These are phyloP conservation scores for Triops cancriformis DNA, from an alignment of 1,140 invertebrate genomes.

Conservation along the genomic window DNA sequence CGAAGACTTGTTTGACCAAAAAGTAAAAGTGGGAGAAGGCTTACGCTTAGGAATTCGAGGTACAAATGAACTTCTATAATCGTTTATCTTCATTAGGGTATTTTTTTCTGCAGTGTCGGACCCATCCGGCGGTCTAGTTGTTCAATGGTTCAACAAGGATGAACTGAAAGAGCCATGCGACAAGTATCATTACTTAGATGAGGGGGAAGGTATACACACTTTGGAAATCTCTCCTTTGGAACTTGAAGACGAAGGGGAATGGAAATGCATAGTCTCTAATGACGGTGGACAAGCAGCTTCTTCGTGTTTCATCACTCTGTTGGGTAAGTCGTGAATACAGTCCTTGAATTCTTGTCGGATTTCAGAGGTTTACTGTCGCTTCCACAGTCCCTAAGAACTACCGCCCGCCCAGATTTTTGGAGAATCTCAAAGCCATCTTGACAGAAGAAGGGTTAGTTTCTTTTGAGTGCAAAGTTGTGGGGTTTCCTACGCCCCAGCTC, in stretches of 20 bases:
- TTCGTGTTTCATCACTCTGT: conserved; percentile 56
- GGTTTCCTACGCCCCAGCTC: conserved; percentile 73
- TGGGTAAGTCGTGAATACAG: neutral
- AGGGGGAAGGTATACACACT: conserved; percentile 67
- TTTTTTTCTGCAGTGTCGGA: conserved; percentile 50
- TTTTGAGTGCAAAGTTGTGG: conserved; percentile 86
- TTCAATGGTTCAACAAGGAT: conserved; percentile 74
- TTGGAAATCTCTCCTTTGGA: conserved; percentile 62
- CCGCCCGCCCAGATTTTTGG: conserved; percentile 76
- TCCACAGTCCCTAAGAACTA: conserved; percentile 78
- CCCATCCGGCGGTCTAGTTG: conserved; percentile 67
- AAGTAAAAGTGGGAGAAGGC: conserved; percentile 63
- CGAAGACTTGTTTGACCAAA: conserved; percentile 58
- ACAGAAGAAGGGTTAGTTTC: conserved; percentile 84
- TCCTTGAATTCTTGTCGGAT: neutral
- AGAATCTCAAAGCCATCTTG: conserved; percentile 72
- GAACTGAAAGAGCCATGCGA: conserved; percentile 52
- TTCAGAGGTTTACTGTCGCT: neutral
- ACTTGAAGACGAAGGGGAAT: conserved; percentile 71
- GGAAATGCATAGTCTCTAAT: conserved; percentile 57
- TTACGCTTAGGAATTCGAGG: conserved; percentile 62
- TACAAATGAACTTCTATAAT: conserved; percentile 37
- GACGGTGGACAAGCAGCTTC: conserved; percentile 52
- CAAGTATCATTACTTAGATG: conserved; percentile 61
- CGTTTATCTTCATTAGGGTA: conserved; percentile 28